phyloP scores from a whole-genome alignment of 2,888 invertebrate species.

The Caenorhabditis drosophilae region DNA sequence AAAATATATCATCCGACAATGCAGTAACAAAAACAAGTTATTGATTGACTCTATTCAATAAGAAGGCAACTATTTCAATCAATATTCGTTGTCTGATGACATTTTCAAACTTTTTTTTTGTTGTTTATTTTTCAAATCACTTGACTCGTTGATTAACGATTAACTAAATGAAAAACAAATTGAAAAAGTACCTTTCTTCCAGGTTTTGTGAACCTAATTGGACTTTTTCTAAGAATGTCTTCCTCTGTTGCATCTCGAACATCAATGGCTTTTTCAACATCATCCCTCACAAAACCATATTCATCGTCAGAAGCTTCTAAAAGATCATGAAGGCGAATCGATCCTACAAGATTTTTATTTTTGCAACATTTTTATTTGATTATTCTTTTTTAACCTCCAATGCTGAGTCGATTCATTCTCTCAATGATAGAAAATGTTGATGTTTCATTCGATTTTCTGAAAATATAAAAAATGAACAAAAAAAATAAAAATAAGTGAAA shows the following conservation, averaged over 20 bases:
- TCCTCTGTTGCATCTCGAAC: constrained; percentile 29
- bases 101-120: no score
- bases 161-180: no score
- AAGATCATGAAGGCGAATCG: constrained; percentile 51
- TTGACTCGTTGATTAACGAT: no score
- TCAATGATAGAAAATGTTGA: not conserved
- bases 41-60: no score
- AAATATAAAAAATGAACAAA: constrained; percentile 3
- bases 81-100: no score
- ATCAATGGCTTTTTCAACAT: constrained; percentile 44
- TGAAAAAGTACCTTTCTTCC: no score
- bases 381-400: constrained; percentile 14
- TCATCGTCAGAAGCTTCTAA: constrained; percentile 49
- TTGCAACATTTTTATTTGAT: not conserved
- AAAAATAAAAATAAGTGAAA: not conserved
- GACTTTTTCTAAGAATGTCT: constrained; percentile 23
- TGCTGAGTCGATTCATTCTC: constrained; percentile 22
- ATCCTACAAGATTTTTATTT: constrained; percentile 20
- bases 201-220: no score
- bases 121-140: no score
- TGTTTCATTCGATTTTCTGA: not conserved
- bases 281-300: constrained; percentile 40
- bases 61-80: no score
- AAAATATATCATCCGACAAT: no score
- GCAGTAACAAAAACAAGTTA: no score